A percentile compares a stretch with the other conserved stretches of the same genome.
These are phyloP conservation scores for Sciaenops ocellatus DNA, from an alignment of 2,797 vertebrate genomes.

Conservation along the genomic window DNA sequence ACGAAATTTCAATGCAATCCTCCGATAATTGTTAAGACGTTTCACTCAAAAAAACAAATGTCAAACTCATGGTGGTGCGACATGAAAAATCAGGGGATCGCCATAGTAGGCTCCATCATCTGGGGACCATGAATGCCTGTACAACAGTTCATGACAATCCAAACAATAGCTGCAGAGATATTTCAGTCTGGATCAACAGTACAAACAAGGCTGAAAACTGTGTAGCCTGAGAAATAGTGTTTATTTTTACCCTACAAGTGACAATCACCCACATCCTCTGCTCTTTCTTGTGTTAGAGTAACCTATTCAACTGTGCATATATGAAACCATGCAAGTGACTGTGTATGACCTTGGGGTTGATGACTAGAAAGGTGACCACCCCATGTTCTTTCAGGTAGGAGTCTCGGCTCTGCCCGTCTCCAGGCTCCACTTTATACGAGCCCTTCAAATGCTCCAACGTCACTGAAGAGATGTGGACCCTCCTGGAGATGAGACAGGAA, in stretches of 20 bases:
- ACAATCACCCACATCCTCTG: neutral
- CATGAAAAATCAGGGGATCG: too few relatives aligned
- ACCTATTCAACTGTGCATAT: neutral
- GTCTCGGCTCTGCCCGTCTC: slow-evolving; percentile 93
- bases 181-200: neutral
- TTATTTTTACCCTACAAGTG: neutral
- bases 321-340: neutral
- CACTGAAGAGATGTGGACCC: slow-evolving; percentile 97
- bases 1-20: too few relatives aligned
- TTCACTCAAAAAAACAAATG: too few relatives aligned
- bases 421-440: slow-evolving; percentile 96
- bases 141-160: neutral
- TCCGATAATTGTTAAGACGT: too few relatives aligned
- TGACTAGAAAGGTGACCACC: slow-evolving; percentile 95
- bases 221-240: neutral
- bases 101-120: too few relatives aligned
- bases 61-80: too few relatives aligned
- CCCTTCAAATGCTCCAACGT: slow-evolving; percentile 96
- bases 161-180: neutral
- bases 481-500: slow-evolving; percentile 80
- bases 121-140: too few relatives aligned
- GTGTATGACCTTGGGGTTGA: slow-evolving; percentile 96
- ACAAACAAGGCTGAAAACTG: too few relatives aligned
- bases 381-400: slow-evolving; percentile 95
- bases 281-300: neutral